Base-by-base conservation (phyloP, 2,113 vertebrate genomes). In the Sterrhoptilus dennistouni region DNA sequence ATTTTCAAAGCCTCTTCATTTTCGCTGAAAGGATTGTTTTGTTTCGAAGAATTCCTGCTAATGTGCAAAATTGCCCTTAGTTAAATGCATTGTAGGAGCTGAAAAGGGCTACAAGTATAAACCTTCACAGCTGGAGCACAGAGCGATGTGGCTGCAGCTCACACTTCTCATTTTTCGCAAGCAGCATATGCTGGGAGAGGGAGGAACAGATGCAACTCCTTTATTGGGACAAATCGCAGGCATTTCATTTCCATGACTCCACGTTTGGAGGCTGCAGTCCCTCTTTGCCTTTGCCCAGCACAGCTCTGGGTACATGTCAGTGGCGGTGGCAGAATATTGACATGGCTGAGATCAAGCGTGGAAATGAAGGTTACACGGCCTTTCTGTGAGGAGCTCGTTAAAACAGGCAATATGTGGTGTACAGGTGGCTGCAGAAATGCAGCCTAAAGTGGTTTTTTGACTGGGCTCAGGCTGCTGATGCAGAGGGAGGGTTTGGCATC, bases 1-100 rank as follows among this genome's bases (percentile, higher is more conserved):
- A 92, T 95, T 95, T 96, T 87, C 87, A 97, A 93, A 97, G 72
- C 82, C 81, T 94, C 94, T 96, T 97, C 91, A 90, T 97, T 96
- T 96, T 91, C 70, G 13, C 70, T 97, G 91, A 95, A 97, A 95
- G 52, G 87, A 92, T 86, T 91, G 87, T 95, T 97, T 93, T 85
- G 59, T 96, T 87, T 93, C 75, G 63, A 97, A 96, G 93, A 96
- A 95, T 96, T 95, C 93, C 85, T 95, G 72, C 86, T 97, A 97
- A 97, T 92, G 95, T 83, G 83, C 74, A 75, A 94, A 95, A 97
- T 95, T 96, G 85, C 74, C 89, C 94, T 96, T 97, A 95, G 91
- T 96, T 96, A 96, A 94, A 95, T 89, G 89, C 90, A 75, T 95
- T 97, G 93, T 94, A 72, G 88, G 83, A 81, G 83, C 89, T 93